Conservation (phyloP, 35 echinoderm and acorn worm genomes). For the Heliocidaris tuberculata region DNA sequence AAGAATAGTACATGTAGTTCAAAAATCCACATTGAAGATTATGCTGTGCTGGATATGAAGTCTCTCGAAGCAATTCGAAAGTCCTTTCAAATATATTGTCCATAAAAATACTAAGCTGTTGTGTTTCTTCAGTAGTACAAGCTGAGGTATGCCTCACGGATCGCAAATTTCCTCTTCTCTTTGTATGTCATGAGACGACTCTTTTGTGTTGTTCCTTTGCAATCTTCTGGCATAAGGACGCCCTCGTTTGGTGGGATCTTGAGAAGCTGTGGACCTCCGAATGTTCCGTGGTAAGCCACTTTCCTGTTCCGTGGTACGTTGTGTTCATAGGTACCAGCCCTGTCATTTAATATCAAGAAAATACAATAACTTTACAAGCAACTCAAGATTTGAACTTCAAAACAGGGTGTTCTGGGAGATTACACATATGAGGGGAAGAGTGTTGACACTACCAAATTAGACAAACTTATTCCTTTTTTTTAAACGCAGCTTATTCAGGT, state of each 20-base stretch:
- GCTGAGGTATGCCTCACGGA: constrained; percentile 91
- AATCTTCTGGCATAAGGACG: constrained; percentile 84
- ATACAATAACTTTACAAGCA: too few species aligned
- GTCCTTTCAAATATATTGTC: not conserved
- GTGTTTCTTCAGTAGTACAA: constrained; percentile 70
- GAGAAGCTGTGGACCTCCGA: constrained; percentile 94
- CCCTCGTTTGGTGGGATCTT: constrained; percentile 91
- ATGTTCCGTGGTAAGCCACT: constrained; percentile 95
- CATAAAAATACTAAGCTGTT: not conserved
- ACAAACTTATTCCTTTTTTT: too few species aligned
- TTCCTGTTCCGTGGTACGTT: constrained; percentile 87
- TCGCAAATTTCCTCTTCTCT: constrained; percentile 97
- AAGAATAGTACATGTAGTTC: not conserved
- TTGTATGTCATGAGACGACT: constrained; percentile 97
- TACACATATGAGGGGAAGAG: too few species aligned
- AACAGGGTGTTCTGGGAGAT: too few species aligned
- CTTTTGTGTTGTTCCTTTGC: constrained; percentile 95
- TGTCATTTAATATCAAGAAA: constrained; percentile 20
- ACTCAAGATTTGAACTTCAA: too few species aligned
- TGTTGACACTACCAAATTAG: too few species aligned
- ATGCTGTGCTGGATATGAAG: not conserved
- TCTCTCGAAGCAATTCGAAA: not conserved
- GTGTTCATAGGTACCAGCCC: constrained; percentile 97
- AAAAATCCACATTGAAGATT: not conserved
- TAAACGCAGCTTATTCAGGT: too few species aligned